These are phyloP conservation scores for Aulostomus chinensis DNA, from an alignment of 2,797 vertebrate species.

Conservation along the genomic window DNA sequence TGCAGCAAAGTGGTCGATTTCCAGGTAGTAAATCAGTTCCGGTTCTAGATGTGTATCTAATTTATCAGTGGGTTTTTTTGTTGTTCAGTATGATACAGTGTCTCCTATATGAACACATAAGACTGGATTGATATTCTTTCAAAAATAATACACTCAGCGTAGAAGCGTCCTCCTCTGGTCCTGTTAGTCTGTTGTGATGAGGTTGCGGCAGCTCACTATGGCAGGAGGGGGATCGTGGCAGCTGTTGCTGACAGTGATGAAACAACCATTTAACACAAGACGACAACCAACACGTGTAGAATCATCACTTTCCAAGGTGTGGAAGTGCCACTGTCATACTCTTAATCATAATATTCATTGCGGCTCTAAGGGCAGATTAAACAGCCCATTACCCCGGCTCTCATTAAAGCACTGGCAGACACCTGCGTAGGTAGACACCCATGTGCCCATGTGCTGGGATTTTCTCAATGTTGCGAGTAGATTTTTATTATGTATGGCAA, in stretches of 20 bases:
- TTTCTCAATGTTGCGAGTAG: constrained; percentile 1
- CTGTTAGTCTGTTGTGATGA: constrained; percentile 30
- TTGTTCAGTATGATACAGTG: constrained; percentile 40
- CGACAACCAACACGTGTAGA: constrained; percentile 74
- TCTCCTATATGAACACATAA: constrained; percentile 27
- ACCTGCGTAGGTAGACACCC: constrained; percentile 27
- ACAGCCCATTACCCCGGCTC: constrained; percentile 64
- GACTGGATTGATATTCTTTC: constrained; percentile 34
- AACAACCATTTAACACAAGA: constrained; percentile 70
- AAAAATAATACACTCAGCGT: constrained; percentile 39
- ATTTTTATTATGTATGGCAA: not conserved
- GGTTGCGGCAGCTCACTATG: constrained; percentile 40
- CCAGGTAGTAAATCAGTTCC: constrained; percentile 59
- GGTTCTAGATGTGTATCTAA: not conserved
- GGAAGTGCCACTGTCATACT: constrained; percentile 72
- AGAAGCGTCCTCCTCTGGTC: constrained; percentile 42
- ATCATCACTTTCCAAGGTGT: constrained; percentile 76
- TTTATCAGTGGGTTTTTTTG: constrained; percentile 40
- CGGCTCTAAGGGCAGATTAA: constrained; percentile 65
- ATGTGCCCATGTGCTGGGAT: constrained; percentile 3
- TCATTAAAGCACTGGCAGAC: constrained; percentile 60
- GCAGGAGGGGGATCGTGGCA: constrained; percentile 39
- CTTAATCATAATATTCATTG: constrained; percentile 74
- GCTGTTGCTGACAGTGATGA: constrained; percentile 74
- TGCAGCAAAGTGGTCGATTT: constrained; percentile 59